Conservation (phyloP, 2,888 invertebrate genomes). For the Agonopterix arenella region DNA sequence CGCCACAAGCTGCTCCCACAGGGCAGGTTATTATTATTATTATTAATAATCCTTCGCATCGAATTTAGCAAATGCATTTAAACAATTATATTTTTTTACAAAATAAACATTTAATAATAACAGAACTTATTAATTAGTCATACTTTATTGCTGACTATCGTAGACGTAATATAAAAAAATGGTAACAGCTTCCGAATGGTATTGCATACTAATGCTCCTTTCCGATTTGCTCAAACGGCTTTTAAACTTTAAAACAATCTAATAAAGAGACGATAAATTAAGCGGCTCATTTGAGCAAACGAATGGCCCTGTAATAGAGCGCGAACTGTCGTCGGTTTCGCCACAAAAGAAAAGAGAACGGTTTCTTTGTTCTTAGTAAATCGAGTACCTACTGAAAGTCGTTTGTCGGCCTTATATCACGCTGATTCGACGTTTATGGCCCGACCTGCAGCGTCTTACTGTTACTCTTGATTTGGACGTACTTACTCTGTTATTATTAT, state of each 20-base stretch:
- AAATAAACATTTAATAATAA: no score
- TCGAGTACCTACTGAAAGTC: slow-evolving; percentile 53
- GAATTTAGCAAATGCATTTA: no score
- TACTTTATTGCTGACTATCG: no score
- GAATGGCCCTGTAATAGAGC: slow-evolving; percentile 67
- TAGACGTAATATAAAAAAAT: no score
- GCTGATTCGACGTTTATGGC: slow-evolving; percentile 71
- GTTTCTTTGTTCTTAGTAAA: slow-evolving; percentile 70
- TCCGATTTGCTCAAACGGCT: neutral
- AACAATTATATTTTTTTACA: no score
- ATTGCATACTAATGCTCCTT: slow-evolving; percentile 1
- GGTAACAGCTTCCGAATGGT: neutral
- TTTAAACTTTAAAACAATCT: slow-evolving; percentile 5
- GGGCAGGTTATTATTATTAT: no score
- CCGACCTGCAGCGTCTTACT: slow-evolving; percentile 43
- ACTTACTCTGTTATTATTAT: slow-evolving; percentile 29
- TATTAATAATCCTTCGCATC: no score
- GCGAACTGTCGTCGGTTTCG: slow-evolving; percentile 53
- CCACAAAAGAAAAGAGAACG: slow-evolving; percentile 61
- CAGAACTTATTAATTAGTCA: no score
- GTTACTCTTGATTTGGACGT: slow-evolving; percentile 46
- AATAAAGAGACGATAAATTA: slow-evolving; percentile 49
- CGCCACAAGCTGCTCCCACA: no score
- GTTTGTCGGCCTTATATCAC: slow-evolving; percentile 71
- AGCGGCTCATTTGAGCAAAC: slow-evolving; percentile 67